Conservation (phyloP, 2,797 vertebrate species). For the Picus viridis region DNA sequence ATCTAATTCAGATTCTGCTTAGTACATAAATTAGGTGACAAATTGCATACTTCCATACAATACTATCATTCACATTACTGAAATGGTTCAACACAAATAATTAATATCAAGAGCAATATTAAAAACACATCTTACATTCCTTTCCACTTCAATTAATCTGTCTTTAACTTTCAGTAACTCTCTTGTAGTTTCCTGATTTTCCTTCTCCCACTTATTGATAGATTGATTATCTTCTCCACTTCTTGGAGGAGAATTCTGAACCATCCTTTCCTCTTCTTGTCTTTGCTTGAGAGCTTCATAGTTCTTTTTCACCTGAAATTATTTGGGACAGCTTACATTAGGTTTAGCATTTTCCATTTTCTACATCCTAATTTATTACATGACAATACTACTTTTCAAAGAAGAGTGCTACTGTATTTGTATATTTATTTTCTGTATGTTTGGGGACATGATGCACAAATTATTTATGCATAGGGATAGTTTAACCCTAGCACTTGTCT, state of each 20-base stretch:
- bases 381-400: not conserved
- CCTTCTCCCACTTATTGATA: conserved; percentile 92
- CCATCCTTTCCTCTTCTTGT: conserved; percentile 95
- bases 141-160: conserved; percentile 96
- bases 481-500: not conserved
- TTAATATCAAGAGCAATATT: conserved; percentile 13
- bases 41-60: not conserved
- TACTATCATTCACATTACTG: not conserved
- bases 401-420: not conserved
- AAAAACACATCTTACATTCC: conserved; percentile 86
- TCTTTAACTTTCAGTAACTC: conserved; percentile 97
- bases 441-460: not conserved
- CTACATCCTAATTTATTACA: not conserved
- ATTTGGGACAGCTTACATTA: not conserved
- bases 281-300: conserved; percentile 97
- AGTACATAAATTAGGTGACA: not conserved
- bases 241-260: conserved; percentile 88
- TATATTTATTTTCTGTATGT: not conserved
- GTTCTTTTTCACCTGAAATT: conserved; percentile 94
- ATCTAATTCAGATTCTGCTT: not conserved
- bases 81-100: not conserved
- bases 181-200: conserved; percentile 94
- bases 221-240: conserved; percentile 83
- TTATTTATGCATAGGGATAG: not conserved
- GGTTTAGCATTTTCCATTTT: not conserved